These are phyloP conservation scores for Acanthopleura granulata DNA, from an alignment of 2,888 invertebrate genomes.

Conservation along the genomic window DNA sequence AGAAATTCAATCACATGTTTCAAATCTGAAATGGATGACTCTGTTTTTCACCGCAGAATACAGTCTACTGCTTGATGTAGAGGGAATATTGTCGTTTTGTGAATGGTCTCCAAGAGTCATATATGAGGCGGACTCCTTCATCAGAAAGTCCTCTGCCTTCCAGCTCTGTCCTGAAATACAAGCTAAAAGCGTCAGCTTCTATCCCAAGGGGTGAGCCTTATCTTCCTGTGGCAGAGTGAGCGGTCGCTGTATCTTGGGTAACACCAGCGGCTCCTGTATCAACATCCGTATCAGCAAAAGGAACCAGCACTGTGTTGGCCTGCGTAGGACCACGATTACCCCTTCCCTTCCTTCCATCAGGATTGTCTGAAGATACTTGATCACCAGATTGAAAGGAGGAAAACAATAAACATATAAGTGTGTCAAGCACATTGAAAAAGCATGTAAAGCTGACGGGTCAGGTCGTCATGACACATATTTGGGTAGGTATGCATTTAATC, in stretches of 20 bases:
- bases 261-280: neutral
- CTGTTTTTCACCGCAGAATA: too few species aligned
- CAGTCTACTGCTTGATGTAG: too few species aligned
- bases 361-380: neutral
- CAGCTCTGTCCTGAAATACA: too few species aligned
- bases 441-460: slow-evolving; percentile 13
- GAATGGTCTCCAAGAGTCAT: too few species aligned
- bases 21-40: too few species aligned
- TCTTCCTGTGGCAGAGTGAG: neutral
- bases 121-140: too few species aligned
- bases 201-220: too few species aligned
- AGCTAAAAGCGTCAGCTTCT: too few species aligned
- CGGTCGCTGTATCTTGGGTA: neutral
- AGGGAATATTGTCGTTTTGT: too few species aligned
- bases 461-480: neutral
- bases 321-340: neutral
- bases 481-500: slow-evolving; percentile 19
- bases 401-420: neutral
- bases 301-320: slow-evolving; percentile 8
- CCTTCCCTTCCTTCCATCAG: neutral
- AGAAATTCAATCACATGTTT: too few species aligned
- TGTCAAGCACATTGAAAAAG: neutral
- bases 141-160: too few species aligned
- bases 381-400: slow-evolving; percentile 12
- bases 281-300: neutral